Evolutionary conservation across 2,797 vertebrate species (phyloP).

Genomic region (Chaetophractus vellerosus): DNA sequence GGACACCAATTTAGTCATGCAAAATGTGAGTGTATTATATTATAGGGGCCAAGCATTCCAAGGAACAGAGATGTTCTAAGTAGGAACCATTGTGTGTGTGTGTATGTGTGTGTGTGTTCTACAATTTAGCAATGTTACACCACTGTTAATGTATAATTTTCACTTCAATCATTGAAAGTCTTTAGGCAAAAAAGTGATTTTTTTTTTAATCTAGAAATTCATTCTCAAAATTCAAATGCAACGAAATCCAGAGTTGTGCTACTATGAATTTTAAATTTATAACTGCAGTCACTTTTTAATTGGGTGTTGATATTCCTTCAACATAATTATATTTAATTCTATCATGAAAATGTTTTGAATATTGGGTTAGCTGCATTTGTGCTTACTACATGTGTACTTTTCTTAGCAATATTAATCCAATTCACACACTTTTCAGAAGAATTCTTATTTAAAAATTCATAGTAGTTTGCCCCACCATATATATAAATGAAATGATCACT

Average conservation of each 20-base stretch:
- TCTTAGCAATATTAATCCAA: conserved; percentile 12
- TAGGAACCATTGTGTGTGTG: neutral
- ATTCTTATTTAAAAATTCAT: conserved; percentile 31
- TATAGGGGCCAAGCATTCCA: neutral
- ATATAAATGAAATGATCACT: neutral
- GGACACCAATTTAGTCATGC: neutral
- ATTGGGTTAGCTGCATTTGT: neutral
- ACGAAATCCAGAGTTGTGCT: neutral
- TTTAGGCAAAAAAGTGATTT: neutral
- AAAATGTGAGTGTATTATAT: neutral
- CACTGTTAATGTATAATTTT: conserved; percentile 49
- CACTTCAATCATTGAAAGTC: conserved; percentile 5
- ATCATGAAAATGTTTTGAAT: conserved; percentile 20
- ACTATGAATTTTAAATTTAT: neutral
- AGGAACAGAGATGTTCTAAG: conserved; percentile 54
- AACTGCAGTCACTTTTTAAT: conserved; percentile 11
- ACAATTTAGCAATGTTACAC: conserved; percentile 30
- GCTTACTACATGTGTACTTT: neutral
- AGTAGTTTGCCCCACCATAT: neutral
- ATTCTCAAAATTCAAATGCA: conserved; percentile 47
- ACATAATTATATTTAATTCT: conserved; percentile 23
- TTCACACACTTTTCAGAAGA: neutral
- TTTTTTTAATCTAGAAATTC: neutral
- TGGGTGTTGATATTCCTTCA: neutral
- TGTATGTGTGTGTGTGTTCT: neutral